These are phyloP conservation scores for Holotrichia oblita DNA, from an alignment of 1,140 invertebrate species.

Conservation along the genomic window DNA sequence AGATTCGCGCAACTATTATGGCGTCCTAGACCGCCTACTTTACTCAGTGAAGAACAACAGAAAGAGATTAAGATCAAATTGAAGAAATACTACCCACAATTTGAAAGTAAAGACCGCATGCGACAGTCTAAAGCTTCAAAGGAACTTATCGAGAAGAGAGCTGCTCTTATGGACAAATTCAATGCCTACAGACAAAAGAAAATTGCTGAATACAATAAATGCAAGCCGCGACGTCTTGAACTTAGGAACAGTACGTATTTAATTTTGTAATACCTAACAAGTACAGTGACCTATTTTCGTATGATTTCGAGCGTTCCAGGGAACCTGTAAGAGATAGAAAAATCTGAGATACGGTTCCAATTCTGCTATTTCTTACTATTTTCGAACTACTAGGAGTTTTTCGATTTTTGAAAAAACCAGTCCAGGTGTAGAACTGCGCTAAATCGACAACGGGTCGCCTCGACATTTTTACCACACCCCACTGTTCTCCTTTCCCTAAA, in stretches of 20 bases:
- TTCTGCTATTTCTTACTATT: too few relatives aligned
- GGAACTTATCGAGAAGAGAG: slow-evolving; percentile 94
- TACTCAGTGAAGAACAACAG: slow-evolving; percentile 82
- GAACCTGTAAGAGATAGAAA: too few relatives aligned
- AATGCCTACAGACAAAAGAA: slow-evolving; percentile 81
- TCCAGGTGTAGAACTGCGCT: too few relatives aligned
- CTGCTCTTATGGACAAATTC: slow-evolving; percentile 88
- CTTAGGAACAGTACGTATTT: slow-evolving; percentile 89
- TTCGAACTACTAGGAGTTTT: too few relatives aligned
- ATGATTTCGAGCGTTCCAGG: too few relatives aligned
- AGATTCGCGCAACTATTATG: slow-evolving; percentile 95
- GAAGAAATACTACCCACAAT: slow-evolving; percentile 96
- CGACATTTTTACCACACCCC: too few relatives aligned
- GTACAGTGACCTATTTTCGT: too few relatives aligned
- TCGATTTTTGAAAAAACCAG: too few relatives aligned
- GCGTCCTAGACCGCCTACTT: slow-evolving; percentile 91
- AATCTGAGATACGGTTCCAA: too few relatives aligned
- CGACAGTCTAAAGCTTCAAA: slow-evolving; percentile 93
- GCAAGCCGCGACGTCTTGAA: slow-evolving; percentile 82
- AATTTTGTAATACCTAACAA: too few relatives aligned
- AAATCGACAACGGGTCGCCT: too few relatives aligned
- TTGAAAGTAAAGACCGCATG: slow-evolving; percentile 96
- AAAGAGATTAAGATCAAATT: slow-evolving; percentile 98
- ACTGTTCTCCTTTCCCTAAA: too few relatives aligned
- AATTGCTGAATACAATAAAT: slow-evolving; percentile 76